These are phyloP conservation scores for Altica lythri DNA, from an alignment of 2,888 invertebrate genomes.

Conservation along the genomic window DNA sequence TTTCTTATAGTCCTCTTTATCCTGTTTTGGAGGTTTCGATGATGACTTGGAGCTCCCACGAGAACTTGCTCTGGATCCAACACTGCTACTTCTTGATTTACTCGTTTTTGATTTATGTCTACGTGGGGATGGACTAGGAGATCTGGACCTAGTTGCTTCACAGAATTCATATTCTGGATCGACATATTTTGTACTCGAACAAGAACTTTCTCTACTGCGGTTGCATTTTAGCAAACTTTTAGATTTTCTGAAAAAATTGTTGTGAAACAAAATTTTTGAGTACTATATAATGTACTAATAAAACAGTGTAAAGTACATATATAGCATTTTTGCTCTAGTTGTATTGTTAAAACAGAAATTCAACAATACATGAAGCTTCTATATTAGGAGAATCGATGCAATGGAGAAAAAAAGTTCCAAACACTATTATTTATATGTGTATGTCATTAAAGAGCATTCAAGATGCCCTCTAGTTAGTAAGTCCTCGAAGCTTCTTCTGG, in stretches of 20 bases:
- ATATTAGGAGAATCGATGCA: too few species aligned
- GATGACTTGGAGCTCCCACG: constrained; percentile 34
- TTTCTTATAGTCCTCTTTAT: constrained; percentile 52
- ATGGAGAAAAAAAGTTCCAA: too few species aligned
- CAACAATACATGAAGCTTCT: too few species aligned
- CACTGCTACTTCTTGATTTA: constrained; percentile 23
- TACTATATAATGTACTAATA: neutral
- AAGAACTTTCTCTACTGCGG: constrained; percentile 41
- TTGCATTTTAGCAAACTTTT: constrained; percentile 18
- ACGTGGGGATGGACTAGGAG: constrained; percentile 28
- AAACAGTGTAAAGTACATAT: too few species aligned
- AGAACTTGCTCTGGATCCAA: constrained; percentile 39
- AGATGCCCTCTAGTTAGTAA: too few species aligned
- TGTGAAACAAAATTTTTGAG: neutral
- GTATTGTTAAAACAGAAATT: too few species aligned
- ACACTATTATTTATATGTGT: too few species aligned
- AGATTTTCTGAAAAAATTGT: constrained; percentile 13
- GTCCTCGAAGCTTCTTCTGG: too few species aligned
- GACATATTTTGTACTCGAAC: constrained; percentile 36
- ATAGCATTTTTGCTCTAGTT: too few species aligned
- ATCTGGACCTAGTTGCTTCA: constrained; percentile 20
- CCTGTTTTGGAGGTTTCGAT: constrained; percentile 38
- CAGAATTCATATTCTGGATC: constrained; percentile 24
- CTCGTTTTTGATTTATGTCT: constrained; percentile 26
- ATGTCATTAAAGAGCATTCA: too few species aligned